Evolutionary conservation across 2,113 vertebrate genomes (phyloP), one percentile per base, ranked within the genome.

Genomic region (Daphoenositta chrysoptera): DNA sequence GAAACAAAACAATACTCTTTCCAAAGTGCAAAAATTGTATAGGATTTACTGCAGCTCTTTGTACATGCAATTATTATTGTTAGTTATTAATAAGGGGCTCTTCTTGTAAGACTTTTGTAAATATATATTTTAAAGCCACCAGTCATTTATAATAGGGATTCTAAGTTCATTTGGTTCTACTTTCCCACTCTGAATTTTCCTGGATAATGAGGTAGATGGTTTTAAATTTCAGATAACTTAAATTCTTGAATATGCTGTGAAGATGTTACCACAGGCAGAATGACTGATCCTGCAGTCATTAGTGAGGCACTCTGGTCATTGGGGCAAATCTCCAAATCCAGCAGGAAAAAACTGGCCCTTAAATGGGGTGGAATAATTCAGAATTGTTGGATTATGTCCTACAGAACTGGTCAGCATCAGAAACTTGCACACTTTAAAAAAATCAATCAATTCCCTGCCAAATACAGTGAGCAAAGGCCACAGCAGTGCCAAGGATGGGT

Each of bases 1-100:
- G 69, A 96, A 93, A 93, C 53, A 81, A 90, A 96, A 73, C 19
- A 79, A 81, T 83, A 85, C 72, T 79, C 64, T 76, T 78, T 96
- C 53, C 86, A 92, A 78, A 97, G 89, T 80, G 88, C 80, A 90
- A 93, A 72, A 56, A 48, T 48, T 84, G 50, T 44, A 90, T 31
- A 79, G 70, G 82, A 27, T 63, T 81, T 93, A 87, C 87, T 65
- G 60, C 68, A 94, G 53, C 7, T 83, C 56, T 83, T 44, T 57
- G 13, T 75, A 56, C 91, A 64, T 78, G 53, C 80, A 93, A 76
- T 42, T 90, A 53, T 37, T 54, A 60, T 21, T 87, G n/a, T 30
- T 61, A 76, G 48, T 61, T 47, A 78, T 89, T 76, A 61, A 66
- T 77, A 40, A 87, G 15, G 81, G 9, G 26, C 40, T 77, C 12